Conservation (phyloP, 2,113 vertebrate species). For the Turnix velox region DNA sequence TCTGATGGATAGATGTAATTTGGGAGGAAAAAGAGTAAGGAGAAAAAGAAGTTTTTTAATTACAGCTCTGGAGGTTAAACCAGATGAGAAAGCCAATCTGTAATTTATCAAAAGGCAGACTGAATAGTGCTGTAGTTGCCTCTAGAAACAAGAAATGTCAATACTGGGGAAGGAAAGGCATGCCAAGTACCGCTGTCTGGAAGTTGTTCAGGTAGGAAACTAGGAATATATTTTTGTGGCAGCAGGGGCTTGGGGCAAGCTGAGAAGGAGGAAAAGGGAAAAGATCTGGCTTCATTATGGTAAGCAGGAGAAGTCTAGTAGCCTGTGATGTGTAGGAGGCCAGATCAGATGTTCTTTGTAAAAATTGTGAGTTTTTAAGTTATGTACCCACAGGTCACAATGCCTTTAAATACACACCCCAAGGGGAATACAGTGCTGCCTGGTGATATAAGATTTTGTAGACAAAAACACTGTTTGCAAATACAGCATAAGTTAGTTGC, state of each 20-base stretch:
- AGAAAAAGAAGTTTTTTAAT: background rate
- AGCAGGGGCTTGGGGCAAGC: background rate
- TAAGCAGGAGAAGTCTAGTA: background rate
- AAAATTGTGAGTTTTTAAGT: background rate
- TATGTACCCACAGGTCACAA: rapidly evolving
- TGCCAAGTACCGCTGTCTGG: background rate
- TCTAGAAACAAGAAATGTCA: background rate
- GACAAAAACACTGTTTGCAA: background rate
- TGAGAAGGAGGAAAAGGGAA: background rate
- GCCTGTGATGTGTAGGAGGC: background rate
- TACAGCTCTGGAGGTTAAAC: background rate
- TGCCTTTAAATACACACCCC: background rate
- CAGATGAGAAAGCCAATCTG: background rate
- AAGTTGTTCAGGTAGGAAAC: background rate
- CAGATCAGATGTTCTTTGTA: background rate
- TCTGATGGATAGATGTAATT: background rate
- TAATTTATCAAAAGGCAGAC: background rate
- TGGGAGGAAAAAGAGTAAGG: background rate
- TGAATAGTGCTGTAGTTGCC: background rate
- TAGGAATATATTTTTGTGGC: background rate
- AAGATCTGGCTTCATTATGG: background rate
- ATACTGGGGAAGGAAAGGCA: background rate
- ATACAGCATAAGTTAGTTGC: background rate
- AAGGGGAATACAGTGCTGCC: background rate
- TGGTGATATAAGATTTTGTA: background rate